Base-by-base conservation (phyloP, 2,113 vertebrate genomes). In the Ammospiza nelsoni region DNA sequence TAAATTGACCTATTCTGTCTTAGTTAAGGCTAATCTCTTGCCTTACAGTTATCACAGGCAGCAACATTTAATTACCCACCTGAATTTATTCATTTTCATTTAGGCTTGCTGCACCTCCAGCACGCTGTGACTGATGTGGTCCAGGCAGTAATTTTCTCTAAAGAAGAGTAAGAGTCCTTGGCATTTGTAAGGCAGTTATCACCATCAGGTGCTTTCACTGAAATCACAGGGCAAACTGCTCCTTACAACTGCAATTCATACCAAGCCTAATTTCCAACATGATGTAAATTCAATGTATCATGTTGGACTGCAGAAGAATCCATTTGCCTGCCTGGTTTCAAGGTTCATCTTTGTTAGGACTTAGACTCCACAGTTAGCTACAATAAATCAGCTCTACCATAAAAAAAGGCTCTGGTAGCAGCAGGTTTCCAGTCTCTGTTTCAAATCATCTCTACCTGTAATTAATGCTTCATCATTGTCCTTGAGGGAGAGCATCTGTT, bases 401-500 rank as follows among this genome's bases (percentile, higher is more conserved):
- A 35, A 39, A 83, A 61, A 51, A 41, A 58, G 15, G 18, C 23
- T 87, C n/a, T 24, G 44, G 46, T 58, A 90, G 61, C 76, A 95
- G 90, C 79, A 95, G 82, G 43, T 78, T 95, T 76, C 86, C 73
- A 65, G 69, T 37, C 66, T 79, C 75, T 29, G 58, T 65, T 94
- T 94, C 74, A 92, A 31, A 73, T 83, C 58, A 24, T 80, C 81
- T 86, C 67, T 79, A 96, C 92, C 95, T 97, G 92, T 95, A 96
- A 97, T 96, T 96, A 96, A 92, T 90, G 90, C 67, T 91, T 82
- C 86, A 76, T 94, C 79, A 86, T 78, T 48, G 68, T 84, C 93
- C 96, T 97, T 96, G 84, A 95, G 90, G 90, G 92, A 97, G 77
- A 97, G 92, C 95, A 96, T 91, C 94, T 96, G 96, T 85, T 97